Evolutionary conservation across 2,797 vertebrate species (phyloP).

Genomic region (Cirrhinus mrigala): DNA sequence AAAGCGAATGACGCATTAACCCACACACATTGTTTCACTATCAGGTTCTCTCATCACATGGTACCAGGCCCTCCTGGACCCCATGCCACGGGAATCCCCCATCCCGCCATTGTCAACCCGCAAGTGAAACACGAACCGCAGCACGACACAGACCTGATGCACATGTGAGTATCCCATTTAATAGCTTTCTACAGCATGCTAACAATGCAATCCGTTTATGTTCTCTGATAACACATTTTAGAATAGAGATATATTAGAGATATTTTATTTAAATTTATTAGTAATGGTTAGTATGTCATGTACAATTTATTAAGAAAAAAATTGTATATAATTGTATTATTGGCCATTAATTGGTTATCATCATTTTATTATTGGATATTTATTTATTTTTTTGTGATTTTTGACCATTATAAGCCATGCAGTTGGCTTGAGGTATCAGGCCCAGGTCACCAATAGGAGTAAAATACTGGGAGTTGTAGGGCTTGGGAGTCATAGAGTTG

Average conservation of each 20-base stretch:
- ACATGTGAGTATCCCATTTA: slow-evolving; percentile 87
- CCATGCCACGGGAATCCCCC: slow-evolving; percentile 98
- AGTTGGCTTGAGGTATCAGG: background rate
- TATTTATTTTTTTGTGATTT: background rate
- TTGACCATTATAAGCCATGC: background rate
- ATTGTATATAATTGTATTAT: too few relatives aligned
- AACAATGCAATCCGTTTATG: slow-evolving; percentile 59
- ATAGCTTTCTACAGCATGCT: background rate
- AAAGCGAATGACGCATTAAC: background rate
- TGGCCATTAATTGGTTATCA: too few relatives aligned
- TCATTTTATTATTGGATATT: background rate
- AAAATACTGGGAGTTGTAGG: background rate
- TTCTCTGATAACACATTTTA: slow-evolving; percentile 70
- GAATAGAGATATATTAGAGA: too few relatives aligned
- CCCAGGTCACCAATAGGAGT: slow-evolving; percentile 18
- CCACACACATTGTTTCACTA: slow-evolving; percentile 43
- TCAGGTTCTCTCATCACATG: slow-evolving; percentile 99
- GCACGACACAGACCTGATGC: slow-evolving; percentile 97
- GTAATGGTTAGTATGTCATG: background rate
- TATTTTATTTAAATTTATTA: background rate
- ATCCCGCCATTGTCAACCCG: slow-evolving; percentile 98
- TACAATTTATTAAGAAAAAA: too few relatives aligned
- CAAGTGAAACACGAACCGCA: slow-evolving; percentile 98
- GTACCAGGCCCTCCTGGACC: slow-evolving; percentile 95
- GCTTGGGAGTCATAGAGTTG: background rate